These are phyloP conservation scores for Neodon shergylaensis DNA, from an alignment of 2,113 vertebrate genomes.

Conservation along the genomic window DNA sequence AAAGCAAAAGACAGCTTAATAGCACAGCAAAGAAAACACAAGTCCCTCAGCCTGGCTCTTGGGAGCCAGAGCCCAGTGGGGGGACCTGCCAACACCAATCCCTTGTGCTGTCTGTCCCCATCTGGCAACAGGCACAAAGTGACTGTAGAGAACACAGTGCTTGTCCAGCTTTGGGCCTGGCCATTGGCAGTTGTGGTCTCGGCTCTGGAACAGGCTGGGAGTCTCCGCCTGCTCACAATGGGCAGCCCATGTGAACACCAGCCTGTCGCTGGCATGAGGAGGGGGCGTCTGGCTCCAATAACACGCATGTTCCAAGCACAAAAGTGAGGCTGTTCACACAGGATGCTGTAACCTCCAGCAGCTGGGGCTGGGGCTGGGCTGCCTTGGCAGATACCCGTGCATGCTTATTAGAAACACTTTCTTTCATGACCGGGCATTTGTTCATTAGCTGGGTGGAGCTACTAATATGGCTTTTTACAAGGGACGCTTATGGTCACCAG, in stretches of 20 bases:
- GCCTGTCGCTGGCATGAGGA: neutral
- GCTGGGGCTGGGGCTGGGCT: neutral
- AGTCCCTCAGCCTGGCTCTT: constrained; percentile 47
- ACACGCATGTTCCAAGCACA: constrained; percentile 28
- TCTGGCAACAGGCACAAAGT: neutral
- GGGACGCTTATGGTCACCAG: neutral
- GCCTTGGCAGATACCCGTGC: neutral
- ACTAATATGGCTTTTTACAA: constrained; percentile 32
- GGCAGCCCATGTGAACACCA: neutral
- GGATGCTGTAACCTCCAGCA: neutral
- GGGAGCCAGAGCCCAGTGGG: constrained; percentile 41
- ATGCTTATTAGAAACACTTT: constrained; percentile 59
- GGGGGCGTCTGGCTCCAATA: constrained; percentile 40
- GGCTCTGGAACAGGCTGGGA: neutral
- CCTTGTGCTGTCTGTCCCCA: neutral
- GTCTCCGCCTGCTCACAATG: neutral
- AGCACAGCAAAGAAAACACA: constrained; percentile 61
- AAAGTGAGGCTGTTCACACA: constrained; percentile 11
- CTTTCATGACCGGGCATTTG: constrained; percentile 16
- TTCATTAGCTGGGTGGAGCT: constrained; percentile 29
- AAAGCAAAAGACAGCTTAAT: constrained; percentile 75
- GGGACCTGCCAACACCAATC: constrained; percentile 1
- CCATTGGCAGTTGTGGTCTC: neutral
- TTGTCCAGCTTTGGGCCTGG: neutral
- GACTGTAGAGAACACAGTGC: neutral